These are phyloP conservation scores for Tanaodytes sp. DNA, from an alignment of 2,888 invertebrate genomes.

Conservation along the genomic window DNA sequence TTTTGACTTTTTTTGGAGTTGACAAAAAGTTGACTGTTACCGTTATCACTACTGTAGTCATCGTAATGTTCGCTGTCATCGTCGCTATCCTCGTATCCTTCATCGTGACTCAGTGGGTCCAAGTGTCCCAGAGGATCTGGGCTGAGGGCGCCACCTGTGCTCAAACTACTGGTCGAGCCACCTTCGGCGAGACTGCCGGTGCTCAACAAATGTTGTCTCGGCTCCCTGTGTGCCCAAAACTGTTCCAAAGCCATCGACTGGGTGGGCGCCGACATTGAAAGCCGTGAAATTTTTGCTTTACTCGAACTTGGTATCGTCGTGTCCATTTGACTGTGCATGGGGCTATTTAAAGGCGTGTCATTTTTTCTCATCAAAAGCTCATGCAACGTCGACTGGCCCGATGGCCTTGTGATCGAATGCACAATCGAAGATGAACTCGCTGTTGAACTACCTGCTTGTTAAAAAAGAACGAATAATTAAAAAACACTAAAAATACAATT, in stretches of 20 bases:
- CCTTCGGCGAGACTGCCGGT: conserved; percentile 88
- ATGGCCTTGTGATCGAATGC: conserved; percentile 63
- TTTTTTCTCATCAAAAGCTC: conserved; percentile 82
- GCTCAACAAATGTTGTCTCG: conserved; percentile 87
- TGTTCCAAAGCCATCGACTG: conserved; percentile 83
- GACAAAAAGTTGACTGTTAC: conserved; percentile 70
- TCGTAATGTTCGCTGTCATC: conserved; percentile 91
- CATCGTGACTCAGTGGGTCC: conserved; percentile 83
- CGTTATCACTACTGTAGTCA: conserved; percentile 88
- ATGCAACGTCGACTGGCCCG: conserved; percentile 76
- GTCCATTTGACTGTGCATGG: conserved; percentile 59
- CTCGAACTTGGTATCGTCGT: conserved; percentile 47
- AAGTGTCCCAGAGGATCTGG: conserved; percentile 80
- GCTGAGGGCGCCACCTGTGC: conserved; percentile 87
- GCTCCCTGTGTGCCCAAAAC: conserved; percentile 90
- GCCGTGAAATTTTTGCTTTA: conserved; percentile 77
- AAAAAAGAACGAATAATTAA: no score
- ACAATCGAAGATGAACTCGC: conserved; percentile 71
- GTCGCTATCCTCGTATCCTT: conserved; percentile 86
- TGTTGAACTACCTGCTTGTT: conserved; percentile 69
- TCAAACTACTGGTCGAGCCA: conserved; percentile 87
- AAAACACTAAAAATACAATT: no score
- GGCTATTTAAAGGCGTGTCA: conserved; percentile 71
- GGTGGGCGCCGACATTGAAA: conserved; percentile 91
- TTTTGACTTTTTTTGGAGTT: no score